Conservation (phyloP, 2,888 invertebrate species). For the Caenorhabditis doughertyi region DNA sequence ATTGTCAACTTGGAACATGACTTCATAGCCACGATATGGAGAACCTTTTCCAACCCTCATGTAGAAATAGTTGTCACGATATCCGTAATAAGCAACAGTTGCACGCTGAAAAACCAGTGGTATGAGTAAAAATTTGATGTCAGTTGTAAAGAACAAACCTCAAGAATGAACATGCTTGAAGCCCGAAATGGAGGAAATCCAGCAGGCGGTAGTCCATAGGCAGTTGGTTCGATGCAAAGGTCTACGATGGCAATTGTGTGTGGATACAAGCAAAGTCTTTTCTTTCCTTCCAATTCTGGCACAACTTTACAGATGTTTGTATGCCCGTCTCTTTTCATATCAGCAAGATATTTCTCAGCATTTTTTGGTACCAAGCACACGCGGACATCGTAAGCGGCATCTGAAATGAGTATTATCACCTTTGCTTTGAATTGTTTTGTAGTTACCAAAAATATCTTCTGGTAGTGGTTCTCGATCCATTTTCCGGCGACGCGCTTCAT, state of each 20-base stretch:
- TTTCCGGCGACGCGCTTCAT: slow-evolving; percentile 70
- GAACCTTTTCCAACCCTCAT: slow-evolving; percentile 74
- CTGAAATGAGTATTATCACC: no score
- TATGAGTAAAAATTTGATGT: neutral
- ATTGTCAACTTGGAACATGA: slow-evolving; percentile 52
- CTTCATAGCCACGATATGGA: slow-evolving; percentile 71
- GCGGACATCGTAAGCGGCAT: slow-evolving; percentile 74
- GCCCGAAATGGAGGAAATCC: slow-evolving; percentile 76
- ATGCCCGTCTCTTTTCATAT: slow-evolving; percentile 44
- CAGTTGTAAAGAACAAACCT: slow-evolving; percentile 36
- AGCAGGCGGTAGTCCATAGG: slow-evolving; percentile 61
- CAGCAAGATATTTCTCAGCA: slow-evolving; percentile 55
- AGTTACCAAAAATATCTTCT: slow-evolving; percentile 75
- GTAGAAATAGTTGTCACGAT: slow-evolving; percentile 75
- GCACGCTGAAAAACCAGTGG: slow-evolving; percentile 73
- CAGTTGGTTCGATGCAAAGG: slow-evolving; percentile 73
- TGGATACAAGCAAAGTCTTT: slow-evolving; percentile 77
- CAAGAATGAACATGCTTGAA: slow-evolving; percentile 46
- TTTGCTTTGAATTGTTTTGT: neutral
- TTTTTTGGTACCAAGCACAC: slow-evolving; percentile 58
- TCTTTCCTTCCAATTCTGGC: slow-evolving; percentile 41
- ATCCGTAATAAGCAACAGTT: slow-evolving; percentile 73
- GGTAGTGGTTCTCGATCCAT: slow-evolving; percentile 73
- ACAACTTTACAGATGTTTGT: slow-evolving; percentile 44
- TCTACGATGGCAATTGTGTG: slow-evolving; percentile 75